These are phyloP conservation scores for Eudyptes chrysolophus DNA, from an alignment of 2,113 vertebrate genomes.

Conservation along the genomic window DNA sequence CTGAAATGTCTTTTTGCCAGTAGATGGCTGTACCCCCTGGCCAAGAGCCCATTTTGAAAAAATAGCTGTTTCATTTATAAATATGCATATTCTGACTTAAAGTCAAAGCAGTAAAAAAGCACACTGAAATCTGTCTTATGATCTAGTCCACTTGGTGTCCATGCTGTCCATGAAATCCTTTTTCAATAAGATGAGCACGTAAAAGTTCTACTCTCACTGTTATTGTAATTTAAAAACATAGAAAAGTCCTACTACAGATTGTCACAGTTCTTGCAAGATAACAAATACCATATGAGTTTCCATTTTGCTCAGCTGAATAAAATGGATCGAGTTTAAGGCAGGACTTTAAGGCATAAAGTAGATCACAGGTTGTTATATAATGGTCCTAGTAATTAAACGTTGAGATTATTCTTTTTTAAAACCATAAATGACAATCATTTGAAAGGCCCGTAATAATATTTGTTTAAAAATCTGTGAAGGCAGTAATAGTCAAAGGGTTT, in stretches of 20 bases:
- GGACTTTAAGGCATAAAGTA: not conserved
- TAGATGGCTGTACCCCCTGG: not conserved
- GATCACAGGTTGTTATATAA: not conserved
- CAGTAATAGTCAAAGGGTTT: not conserved
- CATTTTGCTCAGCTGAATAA: not conserved
- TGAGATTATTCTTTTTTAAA: not conserved
- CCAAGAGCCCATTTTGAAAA: not conserved
- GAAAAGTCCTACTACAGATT: not conserved
- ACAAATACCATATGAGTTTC: slow-evolving; percentile 9
- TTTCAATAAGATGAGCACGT: not conserved
- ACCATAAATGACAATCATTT: not conserved
- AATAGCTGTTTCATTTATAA: not conserved
- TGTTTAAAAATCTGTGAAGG: not conserved
- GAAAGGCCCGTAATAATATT: not conserved
- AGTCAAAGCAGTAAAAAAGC: not conserved
- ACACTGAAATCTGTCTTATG: not conserved
- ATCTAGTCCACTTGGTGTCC: not conserved
- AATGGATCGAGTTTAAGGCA: not conserved
- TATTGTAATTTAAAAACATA: not conserved
- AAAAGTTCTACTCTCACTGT: not conserved
- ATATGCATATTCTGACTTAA: not conserved
- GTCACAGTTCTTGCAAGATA: not conserved
- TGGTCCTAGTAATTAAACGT: not conserved
- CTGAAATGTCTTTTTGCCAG: not conserved
- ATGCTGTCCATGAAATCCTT: not conserved